Evolutionary conservation across 2,888 invertebrate species (phyloP), one percentile per base, ranked within the genome.

Genomic region (Acronicta leporina): DNA sequence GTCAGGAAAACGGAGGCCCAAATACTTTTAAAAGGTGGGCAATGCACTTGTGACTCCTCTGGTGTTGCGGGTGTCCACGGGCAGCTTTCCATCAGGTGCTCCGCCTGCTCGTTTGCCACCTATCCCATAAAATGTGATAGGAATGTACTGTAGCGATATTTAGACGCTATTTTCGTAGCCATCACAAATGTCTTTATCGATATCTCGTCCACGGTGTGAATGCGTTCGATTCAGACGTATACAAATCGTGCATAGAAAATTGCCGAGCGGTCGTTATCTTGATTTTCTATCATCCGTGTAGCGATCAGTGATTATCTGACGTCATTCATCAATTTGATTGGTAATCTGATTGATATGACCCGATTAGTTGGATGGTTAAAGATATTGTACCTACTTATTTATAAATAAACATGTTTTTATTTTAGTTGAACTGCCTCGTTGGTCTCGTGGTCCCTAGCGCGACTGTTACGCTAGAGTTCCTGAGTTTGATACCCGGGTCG

Each of bases 261-360:
- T 57, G 60, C 57, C 59, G 41, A 45, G 43, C 46, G 25, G 51
- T 48, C 55, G 35, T 63, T 63, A 71, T 71, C 75, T 57, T 7
- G 42, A 38, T 47, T 55, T 56, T 69, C 63, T 50, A 66, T 71
- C 72, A 73, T 66, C 53, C 58, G 51, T 75, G 67, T 67, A 56
- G 42, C 58, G 41, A 67, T 71, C 59, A 63, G 38, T 63, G 58
- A 71, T 73, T 75, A 77, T 70, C 73, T 68, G 25, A 50, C 30
- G 61, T 69, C 75, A 68, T 79, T 72, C 62, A 65, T 78, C 78
- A 79, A 64, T 63, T 63, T 79, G 73, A 77, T 76, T 71, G 69
- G 68, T 67, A 51, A 41, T 57, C 38, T 41, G 9, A 27, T 40
- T 42, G 52, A 20, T 40, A 43, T 25, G 7, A 40, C 1, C 14